phyloP scores from a whole-genome alignment of 1,140 invertebrate species.

The Globodera rostochiensis region DNA sequence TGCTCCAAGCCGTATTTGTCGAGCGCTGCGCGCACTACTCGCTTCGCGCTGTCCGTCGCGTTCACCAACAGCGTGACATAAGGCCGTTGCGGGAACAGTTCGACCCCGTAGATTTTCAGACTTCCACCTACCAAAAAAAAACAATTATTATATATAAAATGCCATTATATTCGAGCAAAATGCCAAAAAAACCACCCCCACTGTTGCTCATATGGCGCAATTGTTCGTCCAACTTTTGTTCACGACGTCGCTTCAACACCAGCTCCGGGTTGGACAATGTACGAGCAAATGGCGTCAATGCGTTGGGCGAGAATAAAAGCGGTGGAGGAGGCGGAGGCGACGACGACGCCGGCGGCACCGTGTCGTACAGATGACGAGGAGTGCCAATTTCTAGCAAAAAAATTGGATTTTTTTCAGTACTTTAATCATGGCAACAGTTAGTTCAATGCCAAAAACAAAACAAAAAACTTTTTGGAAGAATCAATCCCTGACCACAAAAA shows the following conservation, averaged over 20 bases:
- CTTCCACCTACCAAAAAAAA: slow-evolving; percentile 76
- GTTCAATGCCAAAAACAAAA: too few species aligned
- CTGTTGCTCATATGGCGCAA: slow-evolving; percentile 83
- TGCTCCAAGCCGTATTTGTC: slow-evolving; percentile 91
- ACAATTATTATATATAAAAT: slow-evolving; percentile 18
- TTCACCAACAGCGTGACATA: slow-evolving; percentile 96
- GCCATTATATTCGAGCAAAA: slow-evolving; percentile 32
- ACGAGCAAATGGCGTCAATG: slow-evolving; percentile 85
- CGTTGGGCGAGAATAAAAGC: slow-evolving; percentile 64
- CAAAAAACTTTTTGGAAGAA: too few species aligned
- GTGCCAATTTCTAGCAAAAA: too few species aligned
- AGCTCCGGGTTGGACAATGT: slow-evolving; percentile 99
- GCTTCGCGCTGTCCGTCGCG: slow-evolving; percentile 84
- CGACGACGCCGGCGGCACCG: neutral
- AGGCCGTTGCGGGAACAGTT: slow-evolving; percentile 90
- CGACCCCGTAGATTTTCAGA: slow-evolving; percentile 95
- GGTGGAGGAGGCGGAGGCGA: neutral
- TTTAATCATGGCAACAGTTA: too few species aligned
- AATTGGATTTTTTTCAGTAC: neutral
- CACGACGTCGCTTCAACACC: slow-evolving; percentile 92
- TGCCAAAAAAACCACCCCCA: neutral
- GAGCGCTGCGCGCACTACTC: slow-evolving; percentile 91
- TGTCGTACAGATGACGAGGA: neutral
- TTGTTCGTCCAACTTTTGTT: slow-evolving; percentile 94
- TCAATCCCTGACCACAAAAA: too few species aligned